Percentiles rank a stretch among this genome's conserved stretches.
These are phyloP conservation scores for Lissonota sp. DNA, from an alignment of 2,888 invertebrate genomes.

Conservation along the genomic window DNA sequence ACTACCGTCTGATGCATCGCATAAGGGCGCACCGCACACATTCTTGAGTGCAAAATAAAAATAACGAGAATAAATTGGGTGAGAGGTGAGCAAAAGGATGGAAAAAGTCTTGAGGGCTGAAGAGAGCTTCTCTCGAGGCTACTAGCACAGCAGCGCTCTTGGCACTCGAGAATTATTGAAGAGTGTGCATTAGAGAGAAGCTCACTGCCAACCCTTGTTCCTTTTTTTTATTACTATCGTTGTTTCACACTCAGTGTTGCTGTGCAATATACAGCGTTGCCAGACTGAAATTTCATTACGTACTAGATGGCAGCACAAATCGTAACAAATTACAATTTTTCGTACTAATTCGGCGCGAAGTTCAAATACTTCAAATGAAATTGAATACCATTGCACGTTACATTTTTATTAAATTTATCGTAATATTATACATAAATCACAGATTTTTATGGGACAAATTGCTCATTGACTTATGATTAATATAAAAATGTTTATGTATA, in stretches of 20 bases:
- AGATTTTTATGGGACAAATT: no score
- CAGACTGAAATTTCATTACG: neutral
- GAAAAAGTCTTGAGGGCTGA: neutral
- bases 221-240: no score
- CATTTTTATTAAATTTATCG: no score
- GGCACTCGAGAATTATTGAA: neutral
- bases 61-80: no score
- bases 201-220: neutral
- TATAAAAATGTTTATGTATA: no score
- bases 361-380: neutral
- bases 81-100: neutral
- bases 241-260: no score
- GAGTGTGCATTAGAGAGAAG: neutral
- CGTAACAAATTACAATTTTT: neutral
- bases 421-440: neutral
- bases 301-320: constrained; percentile 1
- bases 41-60: no score
- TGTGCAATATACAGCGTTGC: neutral
- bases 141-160: neutral
- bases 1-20: no score
- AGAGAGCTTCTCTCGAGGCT: no score
- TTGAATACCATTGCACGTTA: neutral
- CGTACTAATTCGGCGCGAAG: constrained; percentile 2
- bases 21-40: no score
- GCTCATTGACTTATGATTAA: no score